phyloP scores from a whole-genome alignment of 2,113 vertebrate species.

The Psophia crepitans region DNA sequence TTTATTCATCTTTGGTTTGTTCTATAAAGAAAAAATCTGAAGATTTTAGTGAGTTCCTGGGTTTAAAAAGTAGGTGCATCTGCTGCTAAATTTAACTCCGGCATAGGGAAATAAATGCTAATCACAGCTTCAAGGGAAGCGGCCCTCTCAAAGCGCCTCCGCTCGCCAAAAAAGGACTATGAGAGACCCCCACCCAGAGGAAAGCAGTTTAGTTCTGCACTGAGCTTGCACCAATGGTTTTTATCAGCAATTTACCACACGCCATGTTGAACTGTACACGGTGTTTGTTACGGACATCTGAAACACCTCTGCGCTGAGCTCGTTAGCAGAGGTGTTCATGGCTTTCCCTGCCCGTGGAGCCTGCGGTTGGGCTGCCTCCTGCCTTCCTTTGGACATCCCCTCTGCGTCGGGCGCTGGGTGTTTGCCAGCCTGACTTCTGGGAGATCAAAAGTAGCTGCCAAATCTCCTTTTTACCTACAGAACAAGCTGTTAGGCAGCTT shows the following conservation, averaged over 20 bases:
- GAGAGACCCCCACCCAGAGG: not conserved
- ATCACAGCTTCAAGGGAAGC: not conserved
- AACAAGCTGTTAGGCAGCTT: not conserved
- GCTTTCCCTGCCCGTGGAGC: not conserved
- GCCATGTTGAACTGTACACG: fast-evolving
- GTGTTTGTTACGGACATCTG: not conserved
- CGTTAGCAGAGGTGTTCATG: not conserved
- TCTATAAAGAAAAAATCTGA: not conserved
- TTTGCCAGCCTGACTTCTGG: not conserved
- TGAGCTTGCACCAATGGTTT: not conserved
- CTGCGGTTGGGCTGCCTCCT: not conserved
- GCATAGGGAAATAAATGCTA: not conserved
- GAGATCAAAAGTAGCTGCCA: not conserved
- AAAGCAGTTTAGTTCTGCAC: not conserved
- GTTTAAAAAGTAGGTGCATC: not conserved
- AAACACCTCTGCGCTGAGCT: not conserved
- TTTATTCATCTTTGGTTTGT: not conserved
- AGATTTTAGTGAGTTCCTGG: not conserved
- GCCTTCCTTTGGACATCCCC: not conserved
- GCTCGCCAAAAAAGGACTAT: not conserved
- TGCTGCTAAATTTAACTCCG: not conserved
- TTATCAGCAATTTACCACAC: not conserved
- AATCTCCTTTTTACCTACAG: not conserved
- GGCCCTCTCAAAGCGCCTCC: not conserved
- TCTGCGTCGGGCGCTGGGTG: fast-evolving